Conservation (phyloP, 2,888 invertebrate species). For the Meiosimyza decipiens region DNA sequence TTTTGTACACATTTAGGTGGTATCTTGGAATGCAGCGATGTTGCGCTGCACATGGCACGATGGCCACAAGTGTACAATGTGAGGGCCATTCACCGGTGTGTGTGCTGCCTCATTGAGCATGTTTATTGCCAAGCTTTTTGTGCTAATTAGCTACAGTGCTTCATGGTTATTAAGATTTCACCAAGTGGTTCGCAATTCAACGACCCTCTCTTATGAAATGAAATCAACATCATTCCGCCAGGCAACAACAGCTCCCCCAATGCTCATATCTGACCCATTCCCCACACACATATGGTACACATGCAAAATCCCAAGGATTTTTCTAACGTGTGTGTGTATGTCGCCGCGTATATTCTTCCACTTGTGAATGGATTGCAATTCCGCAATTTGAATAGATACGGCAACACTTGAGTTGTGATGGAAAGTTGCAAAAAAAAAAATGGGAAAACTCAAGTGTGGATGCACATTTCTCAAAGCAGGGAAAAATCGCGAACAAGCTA, state of each 20-base stretch:
- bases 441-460: not conserved
- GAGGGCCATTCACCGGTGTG: slow-evolving; percentile 38
- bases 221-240: slow-evolving; percentile 28
- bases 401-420: slow-evolving; percentile 38
- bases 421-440: not conserved
- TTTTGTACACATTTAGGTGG: too few species aligned
- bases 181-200: slow-evolving; percentile 56
- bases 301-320: slow-evolving; percentile 8
- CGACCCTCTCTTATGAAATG: slow-evolving; percentile 41
- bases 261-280: not conserved
- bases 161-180: slow-evolving; percentile 65
- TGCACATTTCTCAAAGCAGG: slow-evolving; percentile 30
- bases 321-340: not conserved
- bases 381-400: slow-evolving; percentile 29
- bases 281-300: not conserved
- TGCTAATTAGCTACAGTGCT: slow-evolving; percentile 64
- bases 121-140: slow-evolving; percentile 64
- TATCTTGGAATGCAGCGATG: slow-evolving; percentile 37
- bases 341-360: slow-evolving; percentile 32
- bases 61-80: slow-evolving; percentile 21
- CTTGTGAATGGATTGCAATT: slow-evolving; percentile 24
- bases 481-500: slow-evolving; percentile 28
- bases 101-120: slow-evolving; percentile 62
- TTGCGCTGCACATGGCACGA: not conserved
- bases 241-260: slow-evolving; percentile 24